Evolutionary conservation across 2,888 invertebrate genomes (phyloP), one percentile per base, ranked within the genome.

Genomic region (Baccha elongata): DNA sequence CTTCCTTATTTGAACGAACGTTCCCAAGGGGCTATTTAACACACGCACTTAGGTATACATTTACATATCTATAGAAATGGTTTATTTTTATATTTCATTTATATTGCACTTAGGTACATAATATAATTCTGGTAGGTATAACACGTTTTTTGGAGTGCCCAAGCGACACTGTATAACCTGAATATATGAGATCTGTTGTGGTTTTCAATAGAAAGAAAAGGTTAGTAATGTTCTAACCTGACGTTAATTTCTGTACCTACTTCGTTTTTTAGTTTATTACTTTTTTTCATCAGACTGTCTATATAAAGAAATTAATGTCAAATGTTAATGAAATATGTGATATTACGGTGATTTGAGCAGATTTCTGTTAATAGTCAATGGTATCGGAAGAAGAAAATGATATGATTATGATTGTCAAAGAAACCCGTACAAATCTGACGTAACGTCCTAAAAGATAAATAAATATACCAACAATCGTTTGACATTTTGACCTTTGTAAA

Each of bases 131-230:
- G 68, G 65, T 37, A 80, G n/a, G n/a, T 4, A 23, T 67, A 44
- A 53, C 75, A 76, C 71, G 65, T 71, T 75, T 74, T 71, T 8
- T 58, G 13, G 60, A 17, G 52, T 26, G n/a, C 8, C 35, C 58
- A 58, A 58, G 58, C 55, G 55, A 26, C 42, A 53, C 32, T 19
- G 19, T 35, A 8, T 26, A 42, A 42, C 42, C 58, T 42, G 26
- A 58, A 58, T 58, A 40, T 13, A 7, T 15, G 29, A 32, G 19
- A 29, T 32, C 10, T 6, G 40, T 15, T 3, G 2, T 23, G 23
- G n/a, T n/a, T 15, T 19, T 13, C 4, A 19, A 17, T 55, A 13
- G 8, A 32, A 32, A 53, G 17, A n/a, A 55, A 52, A 52, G 29
- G 29, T 52, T 32, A 11, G 29, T 32, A 15, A 52, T 23, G 55